Conservation (phyloP, 2,113 vertebrate genomes). For the Brachirus orientalis region DNA sequence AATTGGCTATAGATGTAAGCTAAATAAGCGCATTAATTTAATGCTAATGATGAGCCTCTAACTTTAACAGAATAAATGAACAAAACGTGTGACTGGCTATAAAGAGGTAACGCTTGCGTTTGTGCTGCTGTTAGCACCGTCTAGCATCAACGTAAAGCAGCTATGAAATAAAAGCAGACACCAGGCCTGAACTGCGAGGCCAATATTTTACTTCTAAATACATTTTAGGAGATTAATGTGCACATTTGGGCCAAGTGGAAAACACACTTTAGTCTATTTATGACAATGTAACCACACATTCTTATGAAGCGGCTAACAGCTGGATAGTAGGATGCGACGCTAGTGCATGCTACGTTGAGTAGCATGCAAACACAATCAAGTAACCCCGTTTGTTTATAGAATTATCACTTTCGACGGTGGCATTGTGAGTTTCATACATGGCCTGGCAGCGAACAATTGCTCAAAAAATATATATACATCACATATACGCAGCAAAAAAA, state of each 20-base stretch:
- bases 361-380: conserved; percentile 51
- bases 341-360: conserved; percentile 57
- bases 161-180: conserved; percentile 44
- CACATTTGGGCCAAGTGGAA: background rate
- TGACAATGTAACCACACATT: conserved; percentile 33
- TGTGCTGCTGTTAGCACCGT: conserved; percentile 57
- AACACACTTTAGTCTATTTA: background rate
- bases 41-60: background rate
- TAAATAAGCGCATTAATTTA: background rate
- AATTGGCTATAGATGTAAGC: background rate
- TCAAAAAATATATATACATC: background rate
- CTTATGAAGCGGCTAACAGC: conserved; percentile 63
- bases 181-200: conserved; percentile 58
- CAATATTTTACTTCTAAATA: conserved; percentile 33
- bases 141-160: conserved; percentile 52
- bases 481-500: conserved; percentile 4
- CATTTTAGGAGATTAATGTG: background rate
- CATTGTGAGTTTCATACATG: background rate
- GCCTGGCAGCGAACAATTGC: too few species aligned
- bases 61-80: conserved; percentile 13
- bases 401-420: background rate
- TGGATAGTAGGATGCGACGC: conserved; percentile 55
- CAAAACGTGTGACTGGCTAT: conserved; percentile 58
- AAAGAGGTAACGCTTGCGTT: conserved; percentile 55
- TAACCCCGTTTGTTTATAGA: conserved; percentile 5